Evolutionary conservation across 2,888 invertebrate genomes (phyloP).

Genomic region (Hyposoter didymator): DNA sequence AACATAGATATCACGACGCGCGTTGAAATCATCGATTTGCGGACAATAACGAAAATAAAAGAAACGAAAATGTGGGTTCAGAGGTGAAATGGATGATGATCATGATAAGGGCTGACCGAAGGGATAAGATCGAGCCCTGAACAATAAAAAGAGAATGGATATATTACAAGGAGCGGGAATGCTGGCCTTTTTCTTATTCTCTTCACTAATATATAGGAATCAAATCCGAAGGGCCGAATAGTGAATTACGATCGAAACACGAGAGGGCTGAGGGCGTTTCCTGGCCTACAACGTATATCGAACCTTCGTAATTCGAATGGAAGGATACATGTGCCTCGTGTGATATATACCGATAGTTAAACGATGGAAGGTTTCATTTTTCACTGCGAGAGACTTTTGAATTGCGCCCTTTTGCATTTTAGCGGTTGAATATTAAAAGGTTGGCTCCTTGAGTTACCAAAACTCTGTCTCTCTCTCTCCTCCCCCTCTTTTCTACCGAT

Average conservation of each 20-base stretch:
- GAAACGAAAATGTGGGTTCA: neutral
- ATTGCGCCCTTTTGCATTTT: neutral
- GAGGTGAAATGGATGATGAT: constrained; percentile 6
- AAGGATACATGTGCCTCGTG: constrained; percentile 27
- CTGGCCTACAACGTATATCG: constrained; percentile 25
- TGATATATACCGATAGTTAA: neutral
- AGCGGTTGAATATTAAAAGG: neutral
- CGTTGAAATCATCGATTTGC: neutral
- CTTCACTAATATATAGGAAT: constrained; percentile 29
- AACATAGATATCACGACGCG: constrained; percentile 1
- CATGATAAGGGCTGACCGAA: constrained; percentile 22
- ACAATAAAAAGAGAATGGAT: constrained; percentile 29
- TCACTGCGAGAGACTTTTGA: neutral
- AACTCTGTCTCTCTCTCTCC: constrained; percentile 22
- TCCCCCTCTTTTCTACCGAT: constrained; percentile 31
- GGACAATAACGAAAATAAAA: neutral
- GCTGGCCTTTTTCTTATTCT: neutral
- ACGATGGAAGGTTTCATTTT: neutral
- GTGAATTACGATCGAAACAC: constrained; percentile 60
- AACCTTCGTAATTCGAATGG: constrained; percentile 59
- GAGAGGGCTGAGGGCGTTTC: constrained; percentile 39
- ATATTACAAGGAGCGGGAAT: constrained; percentile 23
- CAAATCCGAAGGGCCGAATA: constrained; percentile 46
- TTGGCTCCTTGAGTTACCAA: constrained; percentile 21
- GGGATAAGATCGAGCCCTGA: constrained; percentile 11